Evolutionary conservation across 2,797 vertebrate genomes (phyloP).

Genomic region (Todus mexicanus): DNA sequence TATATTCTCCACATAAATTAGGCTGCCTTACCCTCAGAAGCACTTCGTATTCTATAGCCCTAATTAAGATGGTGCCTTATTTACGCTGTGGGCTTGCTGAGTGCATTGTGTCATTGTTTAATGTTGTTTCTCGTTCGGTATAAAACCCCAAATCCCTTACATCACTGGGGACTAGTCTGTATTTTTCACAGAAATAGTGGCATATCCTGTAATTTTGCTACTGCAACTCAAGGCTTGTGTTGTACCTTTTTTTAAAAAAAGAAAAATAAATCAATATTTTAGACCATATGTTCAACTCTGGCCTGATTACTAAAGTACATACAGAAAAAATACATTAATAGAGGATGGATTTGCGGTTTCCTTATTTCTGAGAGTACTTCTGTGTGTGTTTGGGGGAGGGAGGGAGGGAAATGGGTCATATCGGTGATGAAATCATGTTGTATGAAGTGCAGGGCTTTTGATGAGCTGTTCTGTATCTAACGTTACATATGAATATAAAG

Average conservation of each 20-base stretch:
- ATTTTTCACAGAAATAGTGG: background rate
- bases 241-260: background rate
- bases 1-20: background rate
- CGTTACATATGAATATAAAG: background rate
- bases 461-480: background rate
- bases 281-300: background rate
- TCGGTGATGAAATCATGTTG: background rate
- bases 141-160: background rate
- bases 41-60: background rate
- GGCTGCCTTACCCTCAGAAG: background rate
- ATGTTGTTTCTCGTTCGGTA: background rate
- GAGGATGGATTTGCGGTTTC: background rate
- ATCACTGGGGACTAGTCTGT: background rate
- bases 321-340: background rate
- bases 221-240: background rate
- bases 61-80: background rate
- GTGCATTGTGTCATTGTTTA: background rate
- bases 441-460: background rate
- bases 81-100: background rate
- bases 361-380: background rate
- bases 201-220: background rate
- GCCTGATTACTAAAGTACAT: background rate
- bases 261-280: background rate
- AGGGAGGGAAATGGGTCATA: background rate
- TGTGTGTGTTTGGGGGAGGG: background rate